Evolutionary conservation across 2,113 vertebrate species (phyloP), one percentile per base, ranked within the genome.

Genomic region (Acrocephalus arundinaceus): DNA sequence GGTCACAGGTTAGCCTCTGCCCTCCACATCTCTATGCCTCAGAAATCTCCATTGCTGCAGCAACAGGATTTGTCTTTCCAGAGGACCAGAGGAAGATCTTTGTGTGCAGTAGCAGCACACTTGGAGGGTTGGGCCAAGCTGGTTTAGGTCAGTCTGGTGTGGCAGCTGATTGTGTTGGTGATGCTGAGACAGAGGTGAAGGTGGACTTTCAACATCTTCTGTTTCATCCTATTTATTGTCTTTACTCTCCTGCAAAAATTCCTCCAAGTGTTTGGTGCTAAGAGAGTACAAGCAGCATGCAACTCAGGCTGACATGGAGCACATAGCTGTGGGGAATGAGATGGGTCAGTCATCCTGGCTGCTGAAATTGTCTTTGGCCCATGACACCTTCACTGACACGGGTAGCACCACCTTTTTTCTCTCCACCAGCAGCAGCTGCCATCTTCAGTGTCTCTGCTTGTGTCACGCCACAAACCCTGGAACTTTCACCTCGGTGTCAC

Each of bases 381-480:
- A 0, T 65, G 27, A 22, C 7, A n/a, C 10, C 15, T 65, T 35
- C 17, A 13, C 11, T 63, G 33, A 4, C 14, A 37, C 10, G 71
- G n/a, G 12, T 30, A 57, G 37, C 27, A 70, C 13, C 10, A 28
- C 7, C 7, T 55, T 59, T 37, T 35, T 46, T 54, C 22, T 49
- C n/a, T 49, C 23, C 8, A 51, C 4, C 4, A 12, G 43, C 8
- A 63, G 30, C 31, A 62, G 31, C 25, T 2, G 1, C 68, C 3
- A 1, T 52, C 14, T 15, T 24, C 21, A 73, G 2, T 4, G 0
- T 41, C 39, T 79, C 35, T 54, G 28, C 24, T 25, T 45, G 12
- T 3, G 2, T 11, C 1, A 1, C 45, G 23, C 9, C 17, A 20
- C 0, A 3, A 65, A 20, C 8, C 31, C 1, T 0, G 5, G n/a